A percentile compares a stretch with the other conserved stretches of the same genome.
Conservation (phyloP, 2,888 invertebrate genomes). For the Lasioglossum morio region DNA sequence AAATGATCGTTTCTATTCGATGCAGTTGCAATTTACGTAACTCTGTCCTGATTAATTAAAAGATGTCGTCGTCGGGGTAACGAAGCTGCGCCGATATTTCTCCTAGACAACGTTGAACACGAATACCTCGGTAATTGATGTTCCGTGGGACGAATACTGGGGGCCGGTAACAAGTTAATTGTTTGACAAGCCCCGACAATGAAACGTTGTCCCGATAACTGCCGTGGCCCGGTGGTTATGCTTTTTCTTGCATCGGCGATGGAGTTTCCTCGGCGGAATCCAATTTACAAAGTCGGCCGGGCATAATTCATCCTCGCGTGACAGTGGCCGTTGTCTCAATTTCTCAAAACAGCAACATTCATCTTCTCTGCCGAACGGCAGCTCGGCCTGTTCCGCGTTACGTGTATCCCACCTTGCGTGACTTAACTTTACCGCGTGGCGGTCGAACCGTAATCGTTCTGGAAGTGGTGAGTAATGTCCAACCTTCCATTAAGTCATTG, state of each 20-base stretch:
- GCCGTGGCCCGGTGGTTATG: not conserved
- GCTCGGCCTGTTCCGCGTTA: slow-evolving; percentile 59
- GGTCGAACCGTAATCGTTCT: slow-evolving; percentile 70
- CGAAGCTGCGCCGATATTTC: slow-evolving; percentile 4
- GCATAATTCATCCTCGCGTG: slow-evolving; percentile 66
- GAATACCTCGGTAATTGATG: not conserved
- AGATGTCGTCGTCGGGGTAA: not conserved
- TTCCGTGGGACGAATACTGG: not conserved
- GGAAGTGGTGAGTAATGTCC: slow-evolving; percentile 69
- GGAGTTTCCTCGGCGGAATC: slow-evolving; percentile 50
- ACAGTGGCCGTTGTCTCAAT: slow-evolving; percentile 71
- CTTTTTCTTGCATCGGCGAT: slow-evolving; percentile 8
- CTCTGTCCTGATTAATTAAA: not conserved
- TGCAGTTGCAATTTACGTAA: not conserved
- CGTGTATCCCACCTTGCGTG: slow-evolving; percentile 71
- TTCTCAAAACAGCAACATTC: slow-evolving; percentile 72
- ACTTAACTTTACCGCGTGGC: slow-evolving; percentile 65
- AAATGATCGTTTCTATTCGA: not conserved
- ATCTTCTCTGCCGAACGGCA: slow-evolving; percentile 62
- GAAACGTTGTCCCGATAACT: not conserved
- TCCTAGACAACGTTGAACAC: not conserved
- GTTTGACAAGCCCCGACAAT: slow-evolving; percentile 1
- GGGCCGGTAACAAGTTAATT: slow-evolving; percentile 5
- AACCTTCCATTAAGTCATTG: slow-evolving; percentile 75
- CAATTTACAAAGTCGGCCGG: slow-evolving; percentile 56